A percentile compares a stretch with the other conserved stretches of the same genome.
These are phyloP conservation scores for Antrozous pallidus DNA, from an alignment of 2,797 vertebrate genomes.

Conservation along the genomic window DNA sequence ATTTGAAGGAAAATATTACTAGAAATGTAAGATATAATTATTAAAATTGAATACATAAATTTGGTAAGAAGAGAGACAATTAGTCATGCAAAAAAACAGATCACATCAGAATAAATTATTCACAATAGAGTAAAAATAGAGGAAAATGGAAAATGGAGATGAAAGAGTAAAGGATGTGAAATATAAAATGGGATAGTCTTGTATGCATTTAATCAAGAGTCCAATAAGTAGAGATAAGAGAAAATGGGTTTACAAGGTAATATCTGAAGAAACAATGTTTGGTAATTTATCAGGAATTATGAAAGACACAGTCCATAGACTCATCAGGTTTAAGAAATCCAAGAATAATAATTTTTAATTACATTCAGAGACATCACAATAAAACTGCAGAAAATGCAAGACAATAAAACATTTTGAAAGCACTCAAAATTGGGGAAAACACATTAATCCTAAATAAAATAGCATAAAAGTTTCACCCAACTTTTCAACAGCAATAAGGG, in stretches of 20 bases:
- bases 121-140: neutral
- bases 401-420: neutral
- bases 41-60: neutral
- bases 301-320: neutral
- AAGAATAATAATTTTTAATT: neutral
- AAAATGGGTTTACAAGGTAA: neutral
- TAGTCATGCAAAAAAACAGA: neutral
- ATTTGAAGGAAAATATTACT: neutral
- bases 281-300: neutral
- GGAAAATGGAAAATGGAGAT: neutral
- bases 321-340: neutral
- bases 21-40: neutral
- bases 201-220: neutral
- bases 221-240: neutral
- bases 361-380: neutral
- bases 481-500: neutral
- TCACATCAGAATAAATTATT: neutral
- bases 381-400: neutral
- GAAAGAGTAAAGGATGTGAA: neutral
- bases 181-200: neutral
- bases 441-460: neutral
- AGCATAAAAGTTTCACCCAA: neutral
- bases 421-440: neutral
- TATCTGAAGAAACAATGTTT: neutral
- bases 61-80: neutral